phyloP scores from a whole-genome alignment of 2,888 invertebrate genomes.

The Agelastica alni region DNA sequence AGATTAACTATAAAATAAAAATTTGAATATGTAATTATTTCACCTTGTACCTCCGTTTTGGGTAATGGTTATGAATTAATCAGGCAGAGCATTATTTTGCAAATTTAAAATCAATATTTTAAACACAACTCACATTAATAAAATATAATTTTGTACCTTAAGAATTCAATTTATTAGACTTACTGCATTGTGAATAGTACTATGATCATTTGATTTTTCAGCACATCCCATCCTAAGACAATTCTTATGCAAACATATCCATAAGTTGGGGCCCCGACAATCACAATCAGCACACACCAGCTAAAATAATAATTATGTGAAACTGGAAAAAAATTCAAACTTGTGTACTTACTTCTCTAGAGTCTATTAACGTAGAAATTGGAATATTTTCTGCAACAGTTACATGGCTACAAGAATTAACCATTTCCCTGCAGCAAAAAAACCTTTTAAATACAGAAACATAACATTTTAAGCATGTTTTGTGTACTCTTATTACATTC shows the following conservation, averaged over 20 bases:
- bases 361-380: conserved; percentile 45
- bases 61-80: too few relatives aligned
- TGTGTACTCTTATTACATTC: too few relatives aligned
- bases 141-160: too few relatives aligned
- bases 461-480: too few relatives aligned
- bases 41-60: too few relatives aligned
- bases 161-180: too few relatives aligned
- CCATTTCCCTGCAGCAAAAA: conserved; percentile 36
- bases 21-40: too few relatives aligned
- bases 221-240: conserved; percentile 85
- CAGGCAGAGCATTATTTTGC: too few relatives aligned
- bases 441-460: too few relatives aligned
- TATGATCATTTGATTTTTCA: conserved; percentile 81
- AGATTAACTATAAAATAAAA: too few relatives aligned
- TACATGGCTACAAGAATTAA: conserved; percentile 48
- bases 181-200: conserved; percentile 78
- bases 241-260: conserved; percentile 82
- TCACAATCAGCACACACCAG: conserved; percentile 71
- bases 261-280: conserved; percentile 76
- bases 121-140: too few relatives aligned
- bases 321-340: neutral
- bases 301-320: conserved; percentile 20
- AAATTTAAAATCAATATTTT: too few relatives aligned
- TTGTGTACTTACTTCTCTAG: conserved; percentile 45
- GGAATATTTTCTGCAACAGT: conserved; percentile 48